Evolutionary conservation across 64 coral and sea anemone species (phyloP), one percentile per base, ranked within the genome.

Genomic region (Dendrophyllia cribrosa): DNA sequence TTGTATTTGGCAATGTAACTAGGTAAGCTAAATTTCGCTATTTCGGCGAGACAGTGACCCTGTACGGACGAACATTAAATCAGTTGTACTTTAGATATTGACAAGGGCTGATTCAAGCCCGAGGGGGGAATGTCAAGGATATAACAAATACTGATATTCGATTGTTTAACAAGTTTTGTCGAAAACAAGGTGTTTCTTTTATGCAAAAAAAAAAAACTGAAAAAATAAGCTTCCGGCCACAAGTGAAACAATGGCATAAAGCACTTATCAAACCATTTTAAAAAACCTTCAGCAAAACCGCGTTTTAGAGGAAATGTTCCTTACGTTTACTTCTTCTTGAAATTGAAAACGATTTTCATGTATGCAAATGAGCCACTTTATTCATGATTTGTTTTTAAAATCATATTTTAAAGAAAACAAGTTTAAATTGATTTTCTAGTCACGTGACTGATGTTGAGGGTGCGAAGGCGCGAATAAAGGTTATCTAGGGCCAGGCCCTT

Each of bases 311-410:
- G 19, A 75, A 75, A 49, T 17, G 12, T 48, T 50, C 19, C 16
- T 49, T 51, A 51, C 43, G 15, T 47, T 44, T 1, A 20, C 47
- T 75, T 43, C 47, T 2, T 17, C 47, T 43, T 5, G 5, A 17
- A 19, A 75, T 17, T 9, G n/a, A 69, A 75, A 75, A 51, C 45
- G 11, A 0, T 6, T 50, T 64, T 47, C 23, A 60, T 22, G 34
- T 65, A 83, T 83, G 79, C 79, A 83, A 83, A 83, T 83, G 43
- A 83, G 59, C 2, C 46, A 4, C 20, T 83, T 44, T 6, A 21
- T 47, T 21, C 8, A 48, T 5, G 8, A 7, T 17, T 78, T 78
- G 49, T 19, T 65, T 83, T 44, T 48, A 5, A 13, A 4, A 43
- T 48, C 45, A 15, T 51, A 14, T 75, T 75, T 17, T 7, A 17